Evolutionary conservation across 2,888 invertebrate genomes (phyloP).

Genomic region (Galeruca laticollis): DNA sequence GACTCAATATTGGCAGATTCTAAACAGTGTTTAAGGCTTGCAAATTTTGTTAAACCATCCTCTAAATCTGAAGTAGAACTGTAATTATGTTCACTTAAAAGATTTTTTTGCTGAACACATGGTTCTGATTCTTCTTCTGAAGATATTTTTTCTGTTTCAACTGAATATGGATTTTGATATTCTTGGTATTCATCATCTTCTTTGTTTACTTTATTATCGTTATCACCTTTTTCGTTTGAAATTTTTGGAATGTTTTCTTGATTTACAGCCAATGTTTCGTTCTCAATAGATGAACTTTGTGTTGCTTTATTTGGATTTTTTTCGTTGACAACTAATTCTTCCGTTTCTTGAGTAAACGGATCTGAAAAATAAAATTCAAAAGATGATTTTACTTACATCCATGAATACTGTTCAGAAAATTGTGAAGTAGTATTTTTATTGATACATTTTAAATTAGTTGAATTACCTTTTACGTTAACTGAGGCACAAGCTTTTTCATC

Average conservation of each 20-base stretch:
- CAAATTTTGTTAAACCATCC: not conserved
- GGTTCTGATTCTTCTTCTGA: constrained; percentile 20
- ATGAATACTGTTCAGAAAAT: not conserved
- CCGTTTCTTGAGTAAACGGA: not conserved
- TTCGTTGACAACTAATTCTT: not conserved
- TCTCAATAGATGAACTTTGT: not conserved
- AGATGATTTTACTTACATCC: not conserved
- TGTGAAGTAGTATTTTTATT: not conserved
- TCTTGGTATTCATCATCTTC: not conserved
- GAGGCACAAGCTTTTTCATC: not conserved
- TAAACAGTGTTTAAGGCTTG: not conserved
- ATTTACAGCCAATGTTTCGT: not conserved
- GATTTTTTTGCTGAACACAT: not conserved
- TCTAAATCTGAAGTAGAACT: constrained; percentile 22
- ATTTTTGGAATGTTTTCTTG: not conserved
- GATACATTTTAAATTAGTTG: not conserved
- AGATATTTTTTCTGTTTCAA: constrained; percentile 24
- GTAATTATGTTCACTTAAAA: constrained; percentile 30
- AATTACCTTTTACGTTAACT: not conserved
- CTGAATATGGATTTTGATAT: constrained; percentile 23
- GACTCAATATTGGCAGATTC: constrained; percentile 2
- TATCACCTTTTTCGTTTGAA: not conserved
- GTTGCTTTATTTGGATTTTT: not conserved
- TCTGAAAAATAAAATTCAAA: not conserved
- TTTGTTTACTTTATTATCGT: constrained; percentile 3